Evolutionary conservation across 2,797 vertebrate genomes (phyloP), one percentile per base, ranked within the genome.

Genomic region (Setipinna tenuifilis): DNA sequence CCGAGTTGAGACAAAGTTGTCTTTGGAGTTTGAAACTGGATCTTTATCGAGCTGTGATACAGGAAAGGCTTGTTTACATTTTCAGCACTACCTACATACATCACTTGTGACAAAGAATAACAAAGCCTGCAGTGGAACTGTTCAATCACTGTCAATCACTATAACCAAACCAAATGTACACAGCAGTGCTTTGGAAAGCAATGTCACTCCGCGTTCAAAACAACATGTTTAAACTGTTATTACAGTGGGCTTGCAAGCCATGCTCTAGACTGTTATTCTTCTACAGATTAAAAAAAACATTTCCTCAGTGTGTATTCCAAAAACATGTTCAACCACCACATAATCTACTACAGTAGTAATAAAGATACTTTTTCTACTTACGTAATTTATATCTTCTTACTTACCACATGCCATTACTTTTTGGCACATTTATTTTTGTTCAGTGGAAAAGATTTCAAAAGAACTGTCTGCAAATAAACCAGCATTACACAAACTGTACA

Each of bases 111-210:
- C 95, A 96, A 94, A 96, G 95, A 94, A 97, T 94, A 93, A 94
- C 93, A 96, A 96, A 94, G 94, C 93, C 92, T 93, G 92, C 90
- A 92, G 94, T 93, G 93, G 93, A 94, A 95, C 95, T 94, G 93
- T 93, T 97, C 95, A 92, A 94, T 96, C 94, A 95, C 94, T 96
- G 96, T 96, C 96, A 97, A 94, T 97, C 96, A 96, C 65, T 87
- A 84, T 87, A 92, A 91, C 92, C 92, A 93, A 95, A 95, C 96
- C 94, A 95, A 94, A 94, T 90, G 94, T 92, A 95, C 95, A 94
- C 92, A 88, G 14, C 68, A 93, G 95, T 93, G 94, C 93, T 94
- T 89, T 89, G 85, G 91, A 91, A 92, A 58, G 82, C 83, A 83
- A 83, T 19, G 41, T 41, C 10, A 85, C 46, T 86, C 59, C 31